phyloP scores from a whole-genome alignment of 2,113 vertebrate genomes.

The Sorex fumeus region DNA sequence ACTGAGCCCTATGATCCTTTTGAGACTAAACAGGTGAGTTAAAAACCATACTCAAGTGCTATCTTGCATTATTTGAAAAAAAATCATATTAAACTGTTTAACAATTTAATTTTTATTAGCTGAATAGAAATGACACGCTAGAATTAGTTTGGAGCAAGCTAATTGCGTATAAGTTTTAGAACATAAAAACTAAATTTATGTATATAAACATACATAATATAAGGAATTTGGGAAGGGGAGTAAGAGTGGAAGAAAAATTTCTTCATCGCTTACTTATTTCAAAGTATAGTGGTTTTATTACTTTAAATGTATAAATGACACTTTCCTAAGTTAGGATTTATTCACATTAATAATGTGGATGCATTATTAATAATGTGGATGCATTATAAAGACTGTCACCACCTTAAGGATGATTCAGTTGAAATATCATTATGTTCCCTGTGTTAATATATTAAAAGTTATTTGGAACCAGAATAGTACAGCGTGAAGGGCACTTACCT shows the following conservation, averaged over 20 bases:
- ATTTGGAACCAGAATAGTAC: background rate
- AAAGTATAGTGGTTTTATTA: background rate
- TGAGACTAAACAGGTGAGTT: conserved; percentile 92
- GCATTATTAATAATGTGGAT: background rate
- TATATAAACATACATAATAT: conserved; percentile 46
- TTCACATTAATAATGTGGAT: too few relatives aligned
- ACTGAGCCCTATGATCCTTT: conserved; percentile 91
- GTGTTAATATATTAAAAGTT: conserved; percentile 16
- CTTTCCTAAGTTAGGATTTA: conserved; percentile 21
- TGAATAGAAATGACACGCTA: background rate
- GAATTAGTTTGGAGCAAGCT: conserved; percentile 11
- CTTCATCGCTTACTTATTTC: conserved; percentile 34
- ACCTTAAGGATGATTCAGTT: conserved; percentile 18
- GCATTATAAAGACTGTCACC: background rate
- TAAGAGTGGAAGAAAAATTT: background rate
- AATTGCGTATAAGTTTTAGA: conserved; percentile 22
- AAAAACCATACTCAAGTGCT: too few relatives aligned
- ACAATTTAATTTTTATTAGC: background rate
- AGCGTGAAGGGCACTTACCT: too few relatives aligned
- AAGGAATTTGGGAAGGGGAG: background rate
- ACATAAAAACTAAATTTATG: background rate
- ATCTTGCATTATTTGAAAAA: too few relatives aligned
- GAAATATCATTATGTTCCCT: conserved; percentile 7
- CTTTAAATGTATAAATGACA: background rate
- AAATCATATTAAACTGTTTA: too few relatives aligned